Conservation (phyloP, 2,888 invertebrate species). For the Lordiphosa andalusiaca region DNA sequence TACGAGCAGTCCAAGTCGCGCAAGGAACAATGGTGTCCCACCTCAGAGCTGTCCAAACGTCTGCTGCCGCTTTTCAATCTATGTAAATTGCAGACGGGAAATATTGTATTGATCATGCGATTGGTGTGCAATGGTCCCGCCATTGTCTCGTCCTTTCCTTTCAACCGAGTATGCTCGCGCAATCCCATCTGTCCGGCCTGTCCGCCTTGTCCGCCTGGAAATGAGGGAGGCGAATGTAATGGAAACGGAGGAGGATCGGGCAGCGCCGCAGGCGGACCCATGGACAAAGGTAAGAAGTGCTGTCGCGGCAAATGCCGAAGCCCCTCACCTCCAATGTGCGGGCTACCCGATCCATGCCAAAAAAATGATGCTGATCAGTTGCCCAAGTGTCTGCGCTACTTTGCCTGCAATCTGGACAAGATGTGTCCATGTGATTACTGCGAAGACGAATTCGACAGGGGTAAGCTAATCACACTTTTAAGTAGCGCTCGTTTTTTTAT, state of each 20-base stretch:
- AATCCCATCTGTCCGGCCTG: slow-evolving; percentile 52
- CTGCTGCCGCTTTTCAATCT: slow-evolving; percentile 76
- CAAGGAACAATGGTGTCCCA: slow-evolving; percentile 73
- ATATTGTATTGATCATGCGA: slow-evolving; percentile 76
- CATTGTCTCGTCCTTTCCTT: slow-evolving; percentile 76
- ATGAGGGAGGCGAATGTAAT: slow-evolving; percentile 12
- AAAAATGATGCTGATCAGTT: slow-evolving; percentile 7
- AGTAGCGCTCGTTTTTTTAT: no score
- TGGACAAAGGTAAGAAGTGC: slow-evolving; percentile 36
- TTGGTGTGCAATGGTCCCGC: slow-evolving; percentile 78
- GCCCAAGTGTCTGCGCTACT: slow-evolving; percentile 66
- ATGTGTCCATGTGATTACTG: slow-evolving; percentile 68
- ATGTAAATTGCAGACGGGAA: slow-evolving; percentile 76
- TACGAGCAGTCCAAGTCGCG: slow-evolving; percentile 56
- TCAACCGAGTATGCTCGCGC: slow-evolving; percentile 59
- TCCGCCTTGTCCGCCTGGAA: slow-evolving; percentile 26
- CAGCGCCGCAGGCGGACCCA: slow-evolving; percentile 52
- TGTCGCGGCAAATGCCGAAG: slow-evolving; percentile 25
- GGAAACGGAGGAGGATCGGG: slow-evolving; percentile 14
- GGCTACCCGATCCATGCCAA: slow-evolving; percentile 40
- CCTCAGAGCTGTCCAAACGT: slow-evolving; percentile 75
- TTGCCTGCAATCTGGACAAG: slow-evolving; percentile 74
- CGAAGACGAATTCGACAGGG: slow-evolving; percentile 76
- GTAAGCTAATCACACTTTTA: slow-evolving; percentile 42
- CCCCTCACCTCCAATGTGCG: slow-evolving; percentile 27